Conservation (phyloP, 1,140 invertebrate species). For the Calephelis nemesis region DNA sequence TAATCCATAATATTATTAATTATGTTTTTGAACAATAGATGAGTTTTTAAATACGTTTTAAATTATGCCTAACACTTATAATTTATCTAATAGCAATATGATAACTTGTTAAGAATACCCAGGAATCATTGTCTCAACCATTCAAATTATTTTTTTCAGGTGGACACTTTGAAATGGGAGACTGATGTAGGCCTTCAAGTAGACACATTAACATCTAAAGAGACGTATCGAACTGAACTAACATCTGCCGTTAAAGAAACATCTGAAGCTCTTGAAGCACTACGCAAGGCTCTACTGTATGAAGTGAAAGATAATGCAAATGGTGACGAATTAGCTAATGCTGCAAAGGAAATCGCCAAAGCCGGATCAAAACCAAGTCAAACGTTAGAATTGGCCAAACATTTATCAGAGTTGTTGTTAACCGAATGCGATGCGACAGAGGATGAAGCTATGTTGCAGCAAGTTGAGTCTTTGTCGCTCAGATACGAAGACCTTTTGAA, state of each 20-base stretch:
- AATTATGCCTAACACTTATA: too few relatives aligned
- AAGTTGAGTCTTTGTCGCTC: conserved; percentile 83
- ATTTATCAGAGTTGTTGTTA: conserved; percentile 86
- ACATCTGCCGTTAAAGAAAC: conserved; percentile 81
- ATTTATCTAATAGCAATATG: too few relatives aligned
- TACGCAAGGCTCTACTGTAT: conserved; percentile 47
- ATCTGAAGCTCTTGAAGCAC: conserved; percentile 56
- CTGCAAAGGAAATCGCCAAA: conserved; percentile 70
- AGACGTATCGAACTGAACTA: conserved; percentile 88
- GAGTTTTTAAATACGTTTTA: too few relatives aligned
- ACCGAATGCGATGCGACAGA: conserved; percentile 85
- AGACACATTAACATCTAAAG: conserved; percentile 89
- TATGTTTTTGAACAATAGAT: too few relatives aligned
- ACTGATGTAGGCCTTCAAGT: conserved; percentile 88
- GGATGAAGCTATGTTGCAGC: conserved; percentile 83
- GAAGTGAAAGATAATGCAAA: conserved; percentile 56
- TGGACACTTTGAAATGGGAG: conserved; percentile 87
- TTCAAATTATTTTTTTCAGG: conserved; percentile 66
- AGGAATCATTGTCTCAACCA: too few relatives aligned
- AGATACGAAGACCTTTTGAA: conserved; percentile 85
- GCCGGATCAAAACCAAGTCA: conserved; percentile 66
- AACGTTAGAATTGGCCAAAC: conserved; percentile 85
- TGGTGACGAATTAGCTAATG: conserved; percentile 62
- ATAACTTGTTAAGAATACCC: too few relatives aligned
- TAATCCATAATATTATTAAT: too few relatives aligned